A percentile compares a stretch with the other conserved stretches of the same genome.
These are phyloP conservation scores for Euthynnus affinis DNA, from an alignment of 2,797 vertebrate species.

Conservation along the genomic window DNA sequence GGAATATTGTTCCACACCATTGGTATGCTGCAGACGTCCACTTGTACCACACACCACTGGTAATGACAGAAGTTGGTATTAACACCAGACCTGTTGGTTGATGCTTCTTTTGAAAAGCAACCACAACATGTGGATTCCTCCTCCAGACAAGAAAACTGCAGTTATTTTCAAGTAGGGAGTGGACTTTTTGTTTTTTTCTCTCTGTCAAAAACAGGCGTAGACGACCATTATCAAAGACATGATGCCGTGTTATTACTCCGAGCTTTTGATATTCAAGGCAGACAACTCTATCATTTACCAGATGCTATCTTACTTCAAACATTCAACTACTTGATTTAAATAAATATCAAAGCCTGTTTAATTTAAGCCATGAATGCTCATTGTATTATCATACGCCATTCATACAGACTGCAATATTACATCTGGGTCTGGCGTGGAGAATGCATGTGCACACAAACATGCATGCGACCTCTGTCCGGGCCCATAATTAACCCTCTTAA, in stretches of 20 bases:
- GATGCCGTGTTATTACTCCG: conserved; percentile 16
- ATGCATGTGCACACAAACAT: conserved; percentile 6
- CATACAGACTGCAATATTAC: background rate
- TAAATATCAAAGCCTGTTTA: conserved; percentile 38
- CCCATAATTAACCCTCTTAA: conserved; percentile 84
- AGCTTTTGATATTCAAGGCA: conserved; percentile 30
- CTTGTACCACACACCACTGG: conserved; percentile 20
- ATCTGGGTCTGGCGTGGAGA: conserved; percentile 8
- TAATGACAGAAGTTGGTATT: conserved; percentile 56
- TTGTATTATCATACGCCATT: conserved; percentile 29
- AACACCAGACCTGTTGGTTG: conserved; percentile 48
- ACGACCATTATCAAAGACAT: conserved; percentile 27
- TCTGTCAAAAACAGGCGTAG: conserved; percentile 17
- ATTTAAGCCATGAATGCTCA: conserved; percentile 27
- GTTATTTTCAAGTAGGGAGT: conserved; percentile 1
- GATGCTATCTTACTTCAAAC: conserved; percentile 23
- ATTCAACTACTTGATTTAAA: conserved; percentile 16
- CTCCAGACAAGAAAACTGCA: conserved; percentile 20
- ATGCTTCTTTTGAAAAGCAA: conserved; percentile 39
- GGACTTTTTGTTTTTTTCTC: background rate
- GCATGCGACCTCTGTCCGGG: conserved; percentile 67
- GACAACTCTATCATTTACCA: conserved; percentile 38
- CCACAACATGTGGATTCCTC: conserved; percentile 43
- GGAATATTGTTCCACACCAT: conserved; percentile 72
- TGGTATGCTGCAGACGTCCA: conserved; percentile 50